Base-by-base conservation (phyloP, 2,888 invertebrate species). In the Apocheima hispidaria region DNA sequence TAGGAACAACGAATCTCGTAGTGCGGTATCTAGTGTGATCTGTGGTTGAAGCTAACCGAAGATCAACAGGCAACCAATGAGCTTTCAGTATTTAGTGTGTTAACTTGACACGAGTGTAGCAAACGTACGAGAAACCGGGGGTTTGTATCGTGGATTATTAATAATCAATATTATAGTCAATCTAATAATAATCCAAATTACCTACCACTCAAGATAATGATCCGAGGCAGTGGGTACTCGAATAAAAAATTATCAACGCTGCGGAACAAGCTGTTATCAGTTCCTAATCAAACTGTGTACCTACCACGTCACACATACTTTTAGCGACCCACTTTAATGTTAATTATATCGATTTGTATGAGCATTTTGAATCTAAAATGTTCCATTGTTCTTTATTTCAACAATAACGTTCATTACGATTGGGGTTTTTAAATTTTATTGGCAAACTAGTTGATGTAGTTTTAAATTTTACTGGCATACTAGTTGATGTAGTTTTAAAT, bases 241-340 rank as follows among this genome's bases (percentile, higher is more conserved):
- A 54, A 60, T 60, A 43, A 54, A 60, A 41, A 54, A 28, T 61
- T 61, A 61, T 61, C 61, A 52, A 61, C 23, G 51, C 33, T 35
- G 14, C 44, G 56, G 51, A 46, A 46, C 51, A 40, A 30, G 21
- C 7, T 38, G 43, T 62, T 62, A 62, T 62, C 61, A 57, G 44
- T 41, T 26, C 28, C 44, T 62, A 62, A 62, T 62, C 61, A 52
- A 61, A 52, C 51, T 51, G n/a, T 51, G 36, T 57, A 49, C 59
- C 38, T 23, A 41, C 44, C 14, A 40, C 43, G 21, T 10, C 40
- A 23, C 50, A 60, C 49, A 38, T 43, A 40, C 38, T 38, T 38
- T 53, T 21, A 20, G 35, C 56, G 61, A 52, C 61, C 61, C 23
- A 62, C 41, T 62, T 62, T 52, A 41, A 49, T 48, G 48, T 49